Conservation (phyloP, 2,113 vertebrate species). For the Ibidorhyncha struthersii region DNA sequence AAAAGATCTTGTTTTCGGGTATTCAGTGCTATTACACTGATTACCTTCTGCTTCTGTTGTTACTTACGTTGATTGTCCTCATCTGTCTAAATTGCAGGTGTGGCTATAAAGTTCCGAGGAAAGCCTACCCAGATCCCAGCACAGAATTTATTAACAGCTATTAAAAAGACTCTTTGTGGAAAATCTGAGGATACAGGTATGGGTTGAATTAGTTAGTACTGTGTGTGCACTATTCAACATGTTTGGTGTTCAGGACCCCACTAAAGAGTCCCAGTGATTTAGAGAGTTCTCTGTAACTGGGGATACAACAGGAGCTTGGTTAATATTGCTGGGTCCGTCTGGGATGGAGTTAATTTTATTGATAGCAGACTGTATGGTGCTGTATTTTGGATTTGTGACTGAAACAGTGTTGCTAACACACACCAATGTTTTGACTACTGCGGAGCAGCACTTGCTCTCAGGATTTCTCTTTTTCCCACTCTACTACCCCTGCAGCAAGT, state of each 20-base stretch:
- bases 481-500: not conserved
- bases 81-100: conserved; percentile 24
- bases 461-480: not conserved
- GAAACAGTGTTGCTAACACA: not conserved
- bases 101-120: not conserved
- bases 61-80: conserved; percentile 9
- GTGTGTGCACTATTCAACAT: not conserved
- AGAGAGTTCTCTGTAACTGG: not conserved
- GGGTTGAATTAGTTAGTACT: not conserved
- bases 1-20: conserved; percentile 30
- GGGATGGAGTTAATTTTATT: not conserved
- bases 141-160: not conserved
- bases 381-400: not conserved
- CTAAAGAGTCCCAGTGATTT: not conserved
- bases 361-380: not conserved
- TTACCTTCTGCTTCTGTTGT: conserved; percentile 48
- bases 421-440: not conserved
- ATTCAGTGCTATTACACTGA: not conserved
- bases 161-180: not conserved
- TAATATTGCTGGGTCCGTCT: not conserved
- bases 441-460: not conserved
- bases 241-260: not conserved
- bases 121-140: not conserved
- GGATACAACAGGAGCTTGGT: not conserved
- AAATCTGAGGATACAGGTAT: not conserved